Conservation (phyloP, 2,797 vertebrate species). For the Buphagus erythrorhynchus region DNA sequence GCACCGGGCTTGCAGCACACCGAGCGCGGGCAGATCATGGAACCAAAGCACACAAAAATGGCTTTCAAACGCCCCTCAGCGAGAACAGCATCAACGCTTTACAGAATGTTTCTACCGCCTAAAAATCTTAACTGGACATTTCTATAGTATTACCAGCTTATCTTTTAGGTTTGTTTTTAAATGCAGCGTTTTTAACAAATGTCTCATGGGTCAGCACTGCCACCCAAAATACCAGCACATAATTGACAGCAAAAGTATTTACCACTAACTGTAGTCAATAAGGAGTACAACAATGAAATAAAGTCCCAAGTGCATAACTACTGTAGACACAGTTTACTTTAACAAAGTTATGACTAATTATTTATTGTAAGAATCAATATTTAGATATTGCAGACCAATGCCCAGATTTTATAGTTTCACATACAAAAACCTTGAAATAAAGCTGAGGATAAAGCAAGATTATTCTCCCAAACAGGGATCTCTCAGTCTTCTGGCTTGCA, state of each 20-base stretch:
- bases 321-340: neutral
- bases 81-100: neutral
- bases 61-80: neutral
- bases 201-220: neutral
- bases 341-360: neutral
- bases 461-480: neutral
- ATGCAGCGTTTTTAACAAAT: neutral
- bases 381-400: neutral
- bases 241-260: neutral
- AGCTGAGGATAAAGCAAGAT: neutral
- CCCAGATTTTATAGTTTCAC: constrained; percentile 33
- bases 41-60: neutral
- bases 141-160: neutral
- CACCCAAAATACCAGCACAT: neutral
- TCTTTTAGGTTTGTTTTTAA: neutral
- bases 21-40: neutral
- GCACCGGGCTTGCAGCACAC: neutral
- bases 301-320: neutral
- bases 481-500: neutral
- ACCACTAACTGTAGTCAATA: neutral
- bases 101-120: neutral
- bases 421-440: neutral
- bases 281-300: neutral
- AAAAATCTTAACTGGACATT: neutral
- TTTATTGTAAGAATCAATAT: neutral